A percentile compares a stretch with the other conserved stretches of the same genome.
Conservation (phyloP, 2,113 vertebrate species). For the Grammomys surdaster region DNA sequence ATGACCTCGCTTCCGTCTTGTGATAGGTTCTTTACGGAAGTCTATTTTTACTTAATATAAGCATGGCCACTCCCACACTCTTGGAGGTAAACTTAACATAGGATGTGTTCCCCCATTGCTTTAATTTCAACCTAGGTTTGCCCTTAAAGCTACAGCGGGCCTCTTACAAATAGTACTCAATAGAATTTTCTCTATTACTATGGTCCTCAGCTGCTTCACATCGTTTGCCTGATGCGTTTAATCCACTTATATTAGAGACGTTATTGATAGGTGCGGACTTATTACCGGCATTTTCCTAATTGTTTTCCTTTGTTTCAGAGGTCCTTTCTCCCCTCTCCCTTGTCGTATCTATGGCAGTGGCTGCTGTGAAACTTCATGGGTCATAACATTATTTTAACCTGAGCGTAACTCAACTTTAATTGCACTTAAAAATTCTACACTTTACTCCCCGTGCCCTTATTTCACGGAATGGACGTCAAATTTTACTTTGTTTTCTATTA, state of each 20-base stretch:
- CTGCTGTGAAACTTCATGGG: not conserved
- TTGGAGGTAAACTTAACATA: not conserved
- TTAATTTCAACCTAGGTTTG: not conserved
- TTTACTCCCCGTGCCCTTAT: not conserved
- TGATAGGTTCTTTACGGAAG: not conserved
- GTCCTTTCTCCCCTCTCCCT: not conserved
- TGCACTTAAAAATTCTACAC: not conserved
- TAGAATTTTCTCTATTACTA: not conserved
- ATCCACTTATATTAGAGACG: not conserved
- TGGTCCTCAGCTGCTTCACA: not conserved
- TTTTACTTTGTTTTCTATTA: not conserved
- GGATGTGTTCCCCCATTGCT: not conserved
- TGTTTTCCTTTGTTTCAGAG: not conserved
- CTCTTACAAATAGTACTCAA: not conserved
- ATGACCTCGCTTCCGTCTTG: not conserved
- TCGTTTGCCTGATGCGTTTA: not conserved
- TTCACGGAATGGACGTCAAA: not conserved
- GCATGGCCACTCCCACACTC: not conserved
- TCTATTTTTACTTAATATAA: not conserved
- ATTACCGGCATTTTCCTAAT: not conserved
- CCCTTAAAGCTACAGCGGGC: not conserved
- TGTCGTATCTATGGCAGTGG: not conserved
- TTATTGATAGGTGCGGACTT: not conserved
- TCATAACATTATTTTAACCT: not conserved
- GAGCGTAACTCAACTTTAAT: not conserved